Evolutionary conservation across 2,797 vertebrate species (phyloP), one percentile per base, ranked within the genome.

Genomic region (Rhabdophis nuchalis): DNA sequence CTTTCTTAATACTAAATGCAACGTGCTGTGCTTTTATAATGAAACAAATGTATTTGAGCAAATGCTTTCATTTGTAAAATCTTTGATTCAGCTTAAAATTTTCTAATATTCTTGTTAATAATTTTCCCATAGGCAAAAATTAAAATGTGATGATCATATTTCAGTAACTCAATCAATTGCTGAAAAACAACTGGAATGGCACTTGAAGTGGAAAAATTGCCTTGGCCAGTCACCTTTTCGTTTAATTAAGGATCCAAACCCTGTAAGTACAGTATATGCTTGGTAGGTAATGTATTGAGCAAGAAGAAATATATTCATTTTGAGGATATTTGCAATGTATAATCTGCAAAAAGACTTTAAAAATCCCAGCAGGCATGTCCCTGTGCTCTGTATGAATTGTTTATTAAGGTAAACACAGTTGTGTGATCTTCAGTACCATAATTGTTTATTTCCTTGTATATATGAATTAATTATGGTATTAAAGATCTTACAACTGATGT

Each of bases 201-300:
- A 98, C 94, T 96, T 82, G 7, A 99, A 98, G 92, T 99, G 99
- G 99, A 92, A 94, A 93, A 96, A 92, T 0, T 95, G 92, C 88
- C 96, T 98, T 89, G 97, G 95, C 18, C 85, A 93, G 0, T 96
- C 95, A 20, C 98, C 98, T 32, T 97, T 98, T 1, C 60, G 92
- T 56, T 96, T 98, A 27, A 95, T 98, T 72, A 97, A 98, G 9
- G 88, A 94, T 86, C 95, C 96, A 54, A 88, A 98, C 94, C 95
- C 96, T 89, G 99, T 99, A 97, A 98, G 98, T 58, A 2, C 5
- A n/a, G n/a, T n/a, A n/a, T 29, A 91, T 52, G 92, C 27, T 11
- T 41, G 32, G 16, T n/a, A 29, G 29, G 52, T 52, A 18, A 13
- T 82, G 16, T 54, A 0, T 18, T 85, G 20, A 85, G 32, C 54